Base-by-base conservation (phyloP, 2,797 vertebrate species). In the Sylvia borin region DNA sequence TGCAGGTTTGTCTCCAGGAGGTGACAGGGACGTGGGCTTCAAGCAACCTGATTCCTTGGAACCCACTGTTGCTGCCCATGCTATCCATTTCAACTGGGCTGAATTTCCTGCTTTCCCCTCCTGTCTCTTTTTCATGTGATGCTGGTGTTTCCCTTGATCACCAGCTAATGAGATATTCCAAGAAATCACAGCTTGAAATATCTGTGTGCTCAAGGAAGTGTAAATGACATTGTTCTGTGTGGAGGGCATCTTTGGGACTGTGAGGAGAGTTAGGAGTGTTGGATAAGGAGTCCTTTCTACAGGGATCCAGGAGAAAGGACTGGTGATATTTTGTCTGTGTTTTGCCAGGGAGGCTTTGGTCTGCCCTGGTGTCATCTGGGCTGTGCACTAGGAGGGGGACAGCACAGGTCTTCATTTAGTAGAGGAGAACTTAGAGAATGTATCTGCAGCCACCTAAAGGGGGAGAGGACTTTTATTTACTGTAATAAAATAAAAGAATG, bases 341-440 rank as follows among this genome's bases (percentile, higher is more conserved):
- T 60, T 12, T 74, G 42, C 26, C 27, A 68, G 50, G 14, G 2
- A 26, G 20, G 7, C 12, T 78, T 71, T 61, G 9, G 2, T 15
- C 16, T 27, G 32, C 36, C 48, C 25, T 64, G 43, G 13, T 2
- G 1, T 67, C 4, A 10, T 21, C 27, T 38, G 5, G 21, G 19
- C 24, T 68, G 21, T 2, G 9, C 11, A 27, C 12, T 57, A n/a
- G n/a, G n/a, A n/a, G n/a, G n/a, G n/a, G n/a, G n/a, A n/a, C n/a
- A n/a, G n/a, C 17, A 53, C 5, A 18, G 7, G 5, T 48, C 34
- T 42, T 55, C 22, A 9, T 53, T 77, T 34, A 34, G 10, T 54
- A 8, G 26, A 61, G 3, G 13, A 2, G 11, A 45, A 34, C 24
- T 47, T 36, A 3, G 3, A 73, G 12, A 57, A 55, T 2, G 1